Evolutionary conservation across 1,140 invertebrate genomes (phyloP), one percentile per base, ranked within the genome.

Genomic region (Phthorimaea operculella): DNA sequence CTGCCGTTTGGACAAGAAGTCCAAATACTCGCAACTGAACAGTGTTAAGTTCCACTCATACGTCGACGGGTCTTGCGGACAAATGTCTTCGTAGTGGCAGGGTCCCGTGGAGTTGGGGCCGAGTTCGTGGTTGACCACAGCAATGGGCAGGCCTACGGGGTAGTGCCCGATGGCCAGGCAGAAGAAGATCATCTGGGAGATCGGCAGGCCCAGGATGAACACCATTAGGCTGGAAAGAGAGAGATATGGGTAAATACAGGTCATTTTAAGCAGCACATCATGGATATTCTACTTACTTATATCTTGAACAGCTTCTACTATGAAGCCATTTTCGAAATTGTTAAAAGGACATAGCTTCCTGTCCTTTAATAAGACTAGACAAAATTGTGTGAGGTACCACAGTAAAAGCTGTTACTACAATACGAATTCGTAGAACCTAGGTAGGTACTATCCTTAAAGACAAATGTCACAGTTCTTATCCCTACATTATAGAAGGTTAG

Each of bases 121-220:
- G 63, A 92, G 82, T 83, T 97, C 95, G 57, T 93, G 85, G 85
- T 97, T 97, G 34, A 97, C 92, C 48, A 98, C 89, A 0, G 92
- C 96, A 51, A 99, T 79, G 58, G 90, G 90, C 2, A 98, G 87
- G 15, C 92, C 91, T 39, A 90, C 89, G 0, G 97, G 96, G 72
- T 97, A 94, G 60, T 93, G 92, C 12, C 97, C 97, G 61, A 99
- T 97, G 17, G 96, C 95, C 49, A 97, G 75, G 83, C 97, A 98
- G 87, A 98, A 99, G 6, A 99, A 86, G 21, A 97, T 89, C 58
- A 98, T 96, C 88, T 99, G 96, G 53, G 95, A 91, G 0, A 96
- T 91, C 0, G 97, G 97, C 49, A 99, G 86, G 21, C 94, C 92
- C 58, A 98, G 93, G 66, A 98, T 94, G 81, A 98, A 98, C 21